These are phyloP conservation scores for Alligator mississippiensis DNA, from an alignment of 2,113 vertebrate genomes.

Conservation along the genomic window DNA sequence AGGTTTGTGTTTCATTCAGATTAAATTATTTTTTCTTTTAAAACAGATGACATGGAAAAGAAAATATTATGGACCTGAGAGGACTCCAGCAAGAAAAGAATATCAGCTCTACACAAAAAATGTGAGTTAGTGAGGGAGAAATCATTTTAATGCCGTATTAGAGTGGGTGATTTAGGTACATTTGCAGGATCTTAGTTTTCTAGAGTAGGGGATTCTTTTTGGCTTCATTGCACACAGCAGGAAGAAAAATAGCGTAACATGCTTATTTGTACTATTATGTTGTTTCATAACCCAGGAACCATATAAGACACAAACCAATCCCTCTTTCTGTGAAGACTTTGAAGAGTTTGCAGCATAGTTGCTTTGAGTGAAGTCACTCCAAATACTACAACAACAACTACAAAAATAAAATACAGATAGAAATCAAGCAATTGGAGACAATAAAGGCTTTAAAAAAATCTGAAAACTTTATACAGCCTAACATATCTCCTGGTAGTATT, in stretches of 20 bases:
- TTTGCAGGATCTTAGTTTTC: slow-evolving; percentile 32
- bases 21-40: neutral
- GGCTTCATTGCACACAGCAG: slow-evolving; percentile 55
- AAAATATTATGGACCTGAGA: neutral
- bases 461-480: neutral
- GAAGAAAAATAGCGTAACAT: slow-evolving; percentile 19
- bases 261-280: slow-evolving; percentile 32
- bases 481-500: neutral
- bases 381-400: neutral
- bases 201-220: slow-evolving; percentile 26
- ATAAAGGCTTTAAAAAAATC: neutral
- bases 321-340: neutral
- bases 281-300: slow-evolving; percentile 29
- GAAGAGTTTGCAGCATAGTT: neutral
- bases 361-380: slow-evolving; percentile 43
- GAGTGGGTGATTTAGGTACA: slow-evolving; percentile 21
- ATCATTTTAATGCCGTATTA: neutral
- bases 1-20: neutral
- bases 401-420: neutral
- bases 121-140: neutral
- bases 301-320: neutral
- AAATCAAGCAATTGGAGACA: neutral
- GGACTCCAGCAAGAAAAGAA: slow-evolving; percentile 53
- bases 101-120: neutral
- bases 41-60: neutral